Evolutionary conservation across 2,113 vertebrate genomes (phyloP), one percentile per base, ranked within the genome.

Genomic region (Misgurnus anguillicaudatus): DNA sequence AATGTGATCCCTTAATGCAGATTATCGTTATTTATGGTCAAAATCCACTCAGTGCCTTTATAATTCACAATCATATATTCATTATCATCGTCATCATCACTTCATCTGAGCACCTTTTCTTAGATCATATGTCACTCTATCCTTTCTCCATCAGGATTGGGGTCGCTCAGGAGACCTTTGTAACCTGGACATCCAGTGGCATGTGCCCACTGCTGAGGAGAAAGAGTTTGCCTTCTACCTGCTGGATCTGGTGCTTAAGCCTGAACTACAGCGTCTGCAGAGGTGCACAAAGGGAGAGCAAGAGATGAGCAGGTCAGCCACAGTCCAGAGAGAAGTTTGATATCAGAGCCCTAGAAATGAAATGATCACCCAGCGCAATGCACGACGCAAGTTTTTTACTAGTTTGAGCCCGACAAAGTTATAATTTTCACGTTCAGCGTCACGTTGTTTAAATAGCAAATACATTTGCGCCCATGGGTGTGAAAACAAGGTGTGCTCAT

Each of bases 161-260:
- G 97, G 97, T 86, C 95, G 94, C 36, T 94, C 96, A n/a, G 97
- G 97, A 16, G 95, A 99, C 84, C 85, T 99, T 42, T 94, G 94
- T 94, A 95, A 96, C 84, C 89, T 99, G 75, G 91, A 95, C 42
- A 98, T 99, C 83, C 94, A 94, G 75, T 99, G 97, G 97, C 97
- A 99, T 47, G 93, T 97, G 79, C 95, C 96, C 72, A 95, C 94
- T 69, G 78, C 91, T 11, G 94, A 95, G 82, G 97, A 98, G 90
- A 91, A 88, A 0, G 88, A 89, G 9, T 96, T 98, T 24, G 93
- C 94, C 65, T 98, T 94, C 86, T 94, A 94, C 87, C 82, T 98
- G 67, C 89, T 99, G 89, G 96, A 98, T 87, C 90, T 94, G 60
- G 95, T 99, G 81, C 95, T 99, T 57, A 95, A 94, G 81, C 96